These are phyloP conservation scores for Nasonia giraulti DNA, from an alignment of 1,140 invertebrate genomes.

Conservation along the genomic window DNA sequence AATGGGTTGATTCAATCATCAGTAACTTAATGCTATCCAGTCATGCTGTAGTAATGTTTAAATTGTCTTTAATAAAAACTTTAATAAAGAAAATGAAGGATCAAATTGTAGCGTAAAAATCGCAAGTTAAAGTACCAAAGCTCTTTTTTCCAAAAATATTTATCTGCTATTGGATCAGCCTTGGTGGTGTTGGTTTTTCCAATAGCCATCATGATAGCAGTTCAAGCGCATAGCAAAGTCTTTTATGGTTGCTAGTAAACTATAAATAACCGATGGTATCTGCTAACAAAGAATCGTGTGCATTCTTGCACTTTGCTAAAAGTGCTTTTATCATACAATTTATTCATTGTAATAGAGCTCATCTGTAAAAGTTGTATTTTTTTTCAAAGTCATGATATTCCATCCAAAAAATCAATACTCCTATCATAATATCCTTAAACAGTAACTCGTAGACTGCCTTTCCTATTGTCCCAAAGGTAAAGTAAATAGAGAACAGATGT, in stretches of 20 bases:
- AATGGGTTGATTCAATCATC: not conserved
- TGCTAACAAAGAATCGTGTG: slow-evolving; percentile 51
- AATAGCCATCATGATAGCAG: slow-evolving; percentile 68
- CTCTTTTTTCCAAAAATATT: slow-evolving; percentile 37
- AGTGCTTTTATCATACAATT: slow-evolving; percentile 28
- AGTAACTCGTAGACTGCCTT: slow-evolving; percentile 35
- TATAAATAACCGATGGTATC: slow-evolving; percentile 69
- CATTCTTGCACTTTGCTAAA: slow-evolving; percentile 46
- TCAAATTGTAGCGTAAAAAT: not conserved
- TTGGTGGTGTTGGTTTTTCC: slow-evolving; percentile 69
- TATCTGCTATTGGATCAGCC: slow-evolving; percentile 48
- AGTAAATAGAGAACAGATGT: slow-evolving; percentile 38
- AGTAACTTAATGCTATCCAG: not conserved
- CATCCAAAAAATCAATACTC: not conserved
- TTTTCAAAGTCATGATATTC: slow-evolving; percentile 7
- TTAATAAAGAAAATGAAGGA: not conserved
- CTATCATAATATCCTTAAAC: not conserved
- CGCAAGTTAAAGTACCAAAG: not conserved
- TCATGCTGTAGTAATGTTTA: not conserved
- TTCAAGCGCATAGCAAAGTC: slow-evolving; percentile 67
- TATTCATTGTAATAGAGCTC: slow-evolving; percentile 4
- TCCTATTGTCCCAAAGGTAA: slow-evolving; percentile 22
- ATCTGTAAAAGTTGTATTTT: slow-evolving; percentile 23
- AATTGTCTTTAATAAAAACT: slow-evolving; percentile 18
- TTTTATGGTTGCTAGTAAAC: slow-evolving; percentile 63